Base-by-base conservation (phyloP, 2,797 vertebrate species). In the Arctocebus calabarensis region DNA sequence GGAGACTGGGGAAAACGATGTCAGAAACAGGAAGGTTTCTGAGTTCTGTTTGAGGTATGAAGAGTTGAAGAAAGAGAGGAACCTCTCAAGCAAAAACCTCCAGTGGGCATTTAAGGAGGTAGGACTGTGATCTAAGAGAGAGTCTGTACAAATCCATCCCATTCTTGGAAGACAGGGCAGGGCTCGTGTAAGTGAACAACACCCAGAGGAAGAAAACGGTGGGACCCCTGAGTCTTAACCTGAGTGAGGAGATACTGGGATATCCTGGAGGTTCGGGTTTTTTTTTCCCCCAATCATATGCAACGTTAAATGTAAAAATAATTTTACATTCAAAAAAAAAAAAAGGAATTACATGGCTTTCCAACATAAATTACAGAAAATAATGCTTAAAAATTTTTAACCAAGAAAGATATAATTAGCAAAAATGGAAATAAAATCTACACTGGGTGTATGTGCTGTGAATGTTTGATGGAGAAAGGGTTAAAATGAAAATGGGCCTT, bases 321-420 rank as follows among this genome's bases (percentile, higher is more conserved):
- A 57, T 40, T 77, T 83, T 77, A 79, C 12, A 79, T 92, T 88
- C 78, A 40, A 29, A 43, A 78, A 75, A 78, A 68, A 43, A 61
- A 92, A 94, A 97, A 71, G 57, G 61, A 89, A 84, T 45, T 86
- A 68, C 64, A 66, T 61, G 13, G 20, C n/a, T 94, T 95, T 96
- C 70, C 62, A 81, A 89, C 64, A 93, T 55, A 93, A 87, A 84
- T 77, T 84, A 85, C 25, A 95, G 79, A 84, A 94, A 94, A 94
- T 81, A 92, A 86, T 84, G 32, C 66, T 88, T 23, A 92, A 90
- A 90, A 77, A 83, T n/a, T 48, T 13, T 93, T 90, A 55, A 88
- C 48, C 19, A 40, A 94, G 61, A 87, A 73, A 45, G 23, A 37
- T 81, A 73, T 71, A 95, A 95, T 86, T 91, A 91, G 55, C 59